These are phyloP conservation scores for Perizoma affinitatum DNA, from an alignment of 2,888 invertebrate species.

Conservation along the genomic window DNA sequence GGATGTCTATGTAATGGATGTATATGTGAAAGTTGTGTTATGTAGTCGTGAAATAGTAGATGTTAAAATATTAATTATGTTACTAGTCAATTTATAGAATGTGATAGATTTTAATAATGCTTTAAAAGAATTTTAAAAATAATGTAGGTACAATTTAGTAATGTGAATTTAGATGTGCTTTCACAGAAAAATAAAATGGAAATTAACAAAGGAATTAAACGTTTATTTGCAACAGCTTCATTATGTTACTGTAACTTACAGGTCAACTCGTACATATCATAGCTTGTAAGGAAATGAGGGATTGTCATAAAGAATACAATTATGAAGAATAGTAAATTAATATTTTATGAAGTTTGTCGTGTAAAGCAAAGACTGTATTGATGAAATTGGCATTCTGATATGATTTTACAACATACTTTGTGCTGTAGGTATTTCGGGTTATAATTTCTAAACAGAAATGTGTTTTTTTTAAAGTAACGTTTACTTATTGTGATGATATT, in stretches of 20 bases:
- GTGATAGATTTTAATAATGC: conserved; percentile 35
- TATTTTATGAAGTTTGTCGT: conserved; percentile 3
- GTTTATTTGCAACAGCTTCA: conserved; percentile 29
- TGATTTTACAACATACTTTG: neutral
- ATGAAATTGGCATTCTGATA: conserved; percentile 25
- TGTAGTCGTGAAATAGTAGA: conserved; percentile 44
- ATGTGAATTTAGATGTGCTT: conserved; percentile 1
- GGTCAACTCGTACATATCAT: conserved; percentile 57
- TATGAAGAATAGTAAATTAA: conserved; percentile 3
- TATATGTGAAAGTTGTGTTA: conserved; percentile 56
- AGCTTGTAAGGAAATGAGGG: conserved; percentile 40
- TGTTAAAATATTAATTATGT: conserved; percentile 24
- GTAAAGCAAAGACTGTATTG: conserved; percentile 37
- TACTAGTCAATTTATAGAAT: conserved; percentile 42
- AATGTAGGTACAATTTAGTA: conserved; percentile 16
- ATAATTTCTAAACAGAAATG: too few species aligned
- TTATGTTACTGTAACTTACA: conserved; percentile 36
- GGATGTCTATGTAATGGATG: conserved; percentile 59
- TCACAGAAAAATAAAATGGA: conserved; percentile 8
- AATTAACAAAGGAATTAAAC: conserved; percentile 9
- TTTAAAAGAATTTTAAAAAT: conserved; percentile 1
- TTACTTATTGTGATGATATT: too few species aligned
- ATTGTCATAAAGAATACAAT: conserved; percentile 15
- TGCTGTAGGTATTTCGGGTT: too few species aligned
- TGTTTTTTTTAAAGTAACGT: too few species aligned